Evolutionary conservation across 2,797 vertebrate genomes (phyloP), one percentile per base, ranked within the genome.

Genomic region (Xenops minutus): DNA sequence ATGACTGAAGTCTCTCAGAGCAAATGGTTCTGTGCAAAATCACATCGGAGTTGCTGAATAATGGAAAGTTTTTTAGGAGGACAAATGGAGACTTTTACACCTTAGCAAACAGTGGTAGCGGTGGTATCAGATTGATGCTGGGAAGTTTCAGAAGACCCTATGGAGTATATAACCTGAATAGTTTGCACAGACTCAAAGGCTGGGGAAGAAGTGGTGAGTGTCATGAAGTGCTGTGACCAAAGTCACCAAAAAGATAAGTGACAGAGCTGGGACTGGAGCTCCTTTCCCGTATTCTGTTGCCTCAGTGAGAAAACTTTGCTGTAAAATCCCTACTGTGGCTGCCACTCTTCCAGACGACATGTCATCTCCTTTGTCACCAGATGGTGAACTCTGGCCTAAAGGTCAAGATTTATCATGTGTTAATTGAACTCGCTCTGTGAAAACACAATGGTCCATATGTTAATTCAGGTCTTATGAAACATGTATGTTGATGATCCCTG

Each of bases 351-450:
- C 54, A 61, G 52, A 20, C 1, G 6, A 29, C 0, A 0, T 3
- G 7, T 27, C 5, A 1, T 56, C 32, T 81, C 12, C 19, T 24
- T 72, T 92, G 74, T 58, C 66, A 78, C 56, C 66, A 78, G 32
- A 41, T 78, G 49, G 58, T 89, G 91, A 75, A 24, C 46, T 68
- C 39, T 69, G 43, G 46, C 39, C 80, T 41, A 78, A 43, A 91
- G 34, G 51, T 43, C 63, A 69, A 73, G 54, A 27, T 59, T 87
- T 76, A n/a, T 26, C 24, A 46, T 30, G 30, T 58, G 14, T 69
- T 55, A 32, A 85, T 34, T 61, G 69, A 23, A 74, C 77, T 64
- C 77, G 17, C 52, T 93, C 77, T 80, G 34, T 85, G 72, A 71
- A 93, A 82, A 69, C 5, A 22, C 55, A 73, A 21, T 74, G n/a